Percentiles rank a stretch among this genome's conserved stretches.
phyloP scores from a whole-genome alignment of 2,113 vertebrate genomes.

The Otocyon megalotis region DNA sequence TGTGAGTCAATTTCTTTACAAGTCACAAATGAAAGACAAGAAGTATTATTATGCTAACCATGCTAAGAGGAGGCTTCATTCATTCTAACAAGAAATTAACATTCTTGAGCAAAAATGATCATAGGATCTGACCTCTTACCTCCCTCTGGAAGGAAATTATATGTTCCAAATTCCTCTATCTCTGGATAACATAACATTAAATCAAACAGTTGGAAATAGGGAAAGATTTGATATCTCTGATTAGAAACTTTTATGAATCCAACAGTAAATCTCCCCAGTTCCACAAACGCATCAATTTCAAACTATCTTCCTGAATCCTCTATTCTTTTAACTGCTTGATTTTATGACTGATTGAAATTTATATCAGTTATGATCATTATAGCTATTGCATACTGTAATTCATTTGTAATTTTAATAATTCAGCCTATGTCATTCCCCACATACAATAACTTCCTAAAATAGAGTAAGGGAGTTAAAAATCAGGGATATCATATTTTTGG shows the following conservation, averaged over 20 bases:
- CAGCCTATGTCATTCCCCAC: not conserved
- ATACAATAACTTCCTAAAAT: conserved; percentile 16
- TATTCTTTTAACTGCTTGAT: conserved; percentile 28
- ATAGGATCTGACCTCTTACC: not conserved
- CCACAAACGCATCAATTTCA: not conserved
- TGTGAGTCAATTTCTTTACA: conserved; percentile 17
- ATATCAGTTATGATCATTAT: not conserved
- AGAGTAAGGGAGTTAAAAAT: not conserved
- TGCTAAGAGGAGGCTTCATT: not conserved
- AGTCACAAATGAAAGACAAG: not conserved
- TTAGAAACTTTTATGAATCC: not conserved
- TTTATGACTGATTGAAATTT: conserved; percentile 43
- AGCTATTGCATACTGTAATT: not conserved
- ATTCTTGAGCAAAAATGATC: conserved; percentile 21
- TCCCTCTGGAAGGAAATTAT: conserved; percentile 31
- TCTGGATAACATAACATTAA: conserved; percentile 30
- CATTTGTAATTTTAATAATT: conserved; percentile 29
- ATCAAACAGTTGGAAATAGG: not conserved
- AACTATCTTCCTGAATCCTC: conserved; percentile 38
- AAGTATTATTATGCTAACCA: not conserved
- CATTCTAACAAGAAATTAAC: conserved; percentile 50
- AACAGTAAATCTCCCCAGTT: not conserved
- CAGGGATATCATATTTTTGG: not conserved
- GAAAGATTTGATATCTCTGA: not conserved
- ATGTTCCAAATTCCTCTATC: not conserved